A percentile compares a stretch with the other conserved stretches of the same genome.
Conservation (phyloP, 2,888 invertebrate genomes). For the Saturnia japonica region DNA sequence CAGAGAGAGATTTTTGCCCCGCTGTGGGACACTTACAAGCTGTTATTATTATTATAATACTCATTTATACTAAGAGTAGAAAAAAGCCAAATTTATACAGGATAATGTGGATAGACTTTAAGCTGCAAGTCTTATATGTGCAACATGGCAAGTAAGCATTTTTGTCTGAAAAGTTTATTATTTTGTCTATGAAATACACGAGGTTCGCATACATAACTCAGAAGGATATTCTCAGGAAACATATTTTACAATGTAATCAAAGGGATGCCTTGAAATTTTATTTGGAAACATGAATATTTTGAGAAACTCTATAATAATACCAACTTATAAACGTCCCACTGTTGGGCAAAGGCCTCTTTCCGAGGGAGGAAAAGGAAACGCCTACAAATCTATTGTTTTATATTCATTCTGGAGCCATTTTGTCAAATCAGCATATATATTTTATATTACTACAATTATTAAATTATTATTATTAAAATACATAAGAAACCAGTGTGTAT, state of each 20-base stretch:
- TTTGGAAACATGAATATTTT: constrained; percentile 7
- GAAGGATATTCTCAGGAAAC: constrained; percentile 21
- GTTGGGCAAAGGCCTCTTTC: neutral
- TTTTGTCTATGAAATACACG: constrained; percentile 34
- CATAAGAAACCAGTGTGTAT: no score
- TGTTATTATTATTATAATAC: neutral
- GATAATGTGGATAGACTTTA: constrained; percentile 25
- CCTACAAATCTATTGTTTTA: neutral
- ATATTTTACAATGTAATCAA: constrained; percentile 20
- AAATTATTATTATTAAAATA: no score
- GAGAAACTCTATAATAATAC: neutral
- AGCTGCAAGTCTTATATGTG: constrained; percentile 35
- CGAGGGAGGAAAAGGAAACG: neutral
- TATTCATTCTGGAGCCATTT: neutral
- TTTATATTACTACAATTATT: no score
- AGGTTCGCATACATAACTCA: constrained; percentile 32
- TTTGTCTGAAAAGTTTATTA: constrained; percentile 39
- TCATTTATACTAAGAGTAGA: neutral
- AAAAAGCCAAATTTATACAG: neutral
- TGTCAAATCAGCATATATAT: neutral
- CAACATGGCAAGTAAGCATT: constrained; percentile 32
- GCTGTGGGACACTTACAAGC: no score
- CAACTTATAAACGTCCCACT: neutral
- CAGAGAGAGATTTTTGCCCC: no score
- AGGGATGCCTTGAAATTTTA: constrained; percentile 19